Percentiles rank a stretch among this genome's conserved stretches.
These are phyloP conservation scores for Cygnus atratus DNA, from an alignment of 2,113 vertebrate genomes.

Conservation along the genomic window DNA sequence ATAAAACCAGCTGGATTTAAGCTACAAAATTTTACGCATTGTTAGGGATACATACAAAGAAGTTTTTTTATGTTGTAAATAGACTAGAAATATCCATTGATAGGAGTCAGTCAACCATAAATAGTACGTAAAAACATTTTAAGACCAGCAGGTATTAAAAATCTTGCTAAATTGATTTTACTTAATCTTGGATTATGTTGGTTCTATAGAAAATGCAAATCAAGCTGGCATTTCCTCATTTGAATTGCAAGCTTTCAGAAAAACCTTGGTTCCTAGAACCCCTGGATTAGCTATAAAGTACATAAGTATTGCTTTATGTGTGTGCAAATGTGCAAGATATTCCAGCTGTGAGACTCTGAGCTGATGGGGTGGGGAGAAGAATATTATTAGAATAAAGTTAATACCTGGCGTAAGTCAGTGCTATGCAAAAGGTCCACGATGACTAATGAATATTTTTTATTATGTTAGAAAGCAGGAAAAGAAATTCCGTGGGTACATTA, in stretches of 20 bases:
- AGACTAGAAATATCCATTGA: not conserved
- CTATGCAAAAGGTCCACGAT: not conserved
- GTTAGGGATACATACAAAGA: not conserved
- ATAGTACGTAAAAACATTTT: not conserved
- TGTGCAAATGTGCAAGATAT: not conserved
- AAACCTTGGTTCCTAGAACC: not conserved
- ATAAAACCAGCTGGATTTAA: not conserved
- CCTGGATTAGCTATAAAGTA: not conserved
- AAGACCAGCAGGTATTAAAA: not conserved
- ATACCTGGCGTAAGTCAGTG: not conserved
- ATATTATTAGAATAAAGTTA: not conserved
- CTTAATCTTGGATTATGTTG: not conserved
- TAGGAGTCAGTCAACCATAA: not conserved
- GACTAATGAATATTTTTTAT: not conserved
- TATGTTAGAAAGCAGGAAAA: not conserved
- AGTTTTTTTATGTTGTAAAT: not conserved
- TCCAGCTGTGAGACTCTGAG: not conserved
- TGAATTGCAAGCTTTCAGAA: not conserved
- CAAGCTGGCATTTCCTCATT: not conserved
- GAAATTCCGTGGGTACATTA: not conserved
- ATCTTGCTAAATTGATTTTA: not conserved
- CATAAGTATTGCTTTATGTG: not conserved
- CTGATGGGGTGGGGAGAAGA: not conserved
- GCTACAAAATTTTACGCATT: not conserved
- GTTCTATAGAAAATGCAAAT: not conserved